Evolutionary conservation across 2,113 vertebrate genomes (phyloP).

Genomic region (Trinectes maculatus): DNA sequence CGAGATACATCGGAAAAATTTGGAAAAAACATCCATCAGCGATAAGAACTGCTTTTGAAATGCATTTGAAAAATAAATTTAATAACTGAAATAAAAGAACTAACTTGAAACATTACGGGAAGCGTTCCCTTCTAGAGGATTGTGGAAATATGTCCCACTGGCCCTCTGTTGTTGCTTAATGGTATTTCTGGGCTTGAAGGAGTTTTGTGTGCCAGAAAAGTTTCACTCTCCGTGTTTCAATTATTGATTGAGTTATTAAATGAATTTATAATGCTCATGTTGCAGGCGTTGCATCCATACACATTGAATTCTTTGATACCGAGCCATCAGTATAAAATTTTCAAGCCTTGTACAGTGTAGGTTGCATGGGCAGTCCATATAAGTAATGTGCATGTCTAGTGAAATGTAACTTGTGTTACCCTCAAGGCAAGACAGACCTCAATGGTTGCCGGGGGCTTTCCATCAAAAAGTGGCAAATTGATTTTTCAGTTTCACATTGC

Average conservation of each 20-base stretch:
- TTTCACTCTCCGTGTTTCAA: slow-evolving; percentile 40
- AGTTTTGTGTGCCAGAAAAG: slow-evolving; percentile 49
- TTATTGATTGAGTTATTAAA: slow-evolving; percentile 67
- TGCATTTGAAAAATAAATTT: slow-evolving; percentile 36
- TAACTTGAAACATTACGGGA: slow-evolving; percentile 45
- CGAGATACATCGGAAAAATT: not conserved
- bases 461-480: slow-evolving; percentile 12
- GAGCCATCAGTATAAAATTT: slow-evolving; percentile 42
- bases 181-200: slow-evolving; percentile 50
- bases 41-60: slow-evolving; percentile 21
- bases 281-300: slow-evolving; percentile 42
- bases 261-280: slow-evolving; percentile 50
- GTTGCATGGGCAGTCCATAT: not conserved
- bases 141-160: slow-evolving; percentile 31
- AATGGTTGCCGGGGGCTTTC: slow-evolving; percentile 4
- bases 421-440: slow-evolving; percentile 6
- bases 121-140: slow-evolving; percentile 5
- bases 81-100: slow-evolving; percentile 43
- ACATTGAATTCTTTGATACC: slow-evolving; percentile 36
- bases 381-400: slow-evolving; percentile 17
- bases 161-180: slow-evolving; percentile 51
- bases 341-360: not conserved
- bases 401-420: slow-evolving; percentile 17
- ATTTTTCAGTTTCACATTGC: slow-evolving; percentile 28
- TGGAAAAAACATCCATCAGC: slow-evolving; percentile 34